Evolutionary conservation across 2,888 invertebrate species (phyloP), one percentile per base, ranked within the genome.

Genomic region (Chaitophorus viminalis): DNA sequence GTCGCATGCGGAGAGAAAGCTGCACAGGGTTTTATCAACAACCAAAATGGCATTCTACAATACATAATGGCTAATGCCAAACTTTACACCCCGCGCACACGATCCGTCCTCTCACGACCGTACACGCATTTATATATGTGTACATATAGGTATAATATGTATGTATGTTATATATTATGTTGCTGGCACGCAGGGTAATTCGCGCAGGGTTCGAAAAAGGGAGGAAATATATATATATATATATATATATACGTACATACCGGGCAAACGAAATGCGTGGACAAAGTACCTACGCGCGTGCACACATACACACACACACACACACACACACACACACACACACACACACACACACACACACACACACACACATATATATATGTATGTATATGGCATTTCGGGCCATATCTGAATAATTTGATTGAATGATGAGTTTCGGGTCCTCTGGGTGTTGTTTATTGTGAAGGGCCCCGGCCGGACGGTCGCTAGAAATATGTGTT

Each of bases 41-140:
- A 76, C 83, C 83, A 84, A 84, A 84, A 84, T 84, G 83, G 83
- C 83, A 84, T n/a, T n/a, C 83, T 84, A 76, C 65, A 84, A 83
- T 60, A 75, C 75, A 60, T 75, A 75, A 83, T 83, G 74, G 46
- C 54, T 75, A 75, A 75, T 52, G 83, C 83, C 83, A 65, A 83
- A 74, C 82, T 82, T 82, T 82, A 82, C 82, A 70, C 72, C 31
- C 46, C 68, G 33, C 82, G 9, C 18, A n/a, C 79, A n/a, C n/a
- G 46, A 14, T 31, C 52, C 70, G 17, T n/a, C 21, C 11, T 11
- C n/a, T 3, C 9, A 36, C 36, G 60, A 29, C 81, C 21, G 4
- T 11, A 52, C 82, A 31, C 46, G 39, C 68, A 29, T n/a, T 2
- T 1, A 25, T 25, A 18, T 31, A 39, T 31, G 18, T 31, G 3